Conservation (phyloP, 2,113 vertebrate genomes). For the Corythaixoides concolor region DNA sequence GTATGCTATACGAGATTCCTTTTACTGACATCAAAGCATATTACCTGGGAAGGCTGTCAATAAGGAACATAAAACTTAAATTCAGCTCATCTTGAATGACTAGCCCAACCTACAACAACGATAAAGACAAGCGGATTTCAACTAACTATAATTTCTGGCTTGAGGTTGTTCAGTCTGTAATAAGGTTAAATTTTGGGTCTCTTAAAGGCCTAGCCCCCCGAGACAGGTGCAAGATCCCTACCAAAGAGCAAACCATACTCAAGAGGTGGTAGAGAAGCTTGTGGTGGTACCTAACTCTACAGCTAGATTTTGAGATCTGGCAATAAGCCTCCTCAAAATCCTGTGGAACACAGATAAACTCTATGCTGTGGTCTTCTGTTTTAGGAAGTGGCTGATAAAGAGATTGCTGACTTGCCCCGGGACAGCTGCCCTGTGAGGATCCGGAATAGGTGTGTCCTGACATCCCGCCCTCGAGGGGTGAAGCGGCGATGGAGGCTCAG, state of each 20-base stretch:
- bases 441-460: conserved; percentile 91
- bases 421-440: conserved; percentile 94
- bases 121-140: neutral
- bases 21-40: neutral
- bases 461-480: conserved; percentile 89
- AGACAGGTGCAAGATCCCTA: rapidly evolving
- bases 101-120: too few species aligned
- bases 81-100: neutral
- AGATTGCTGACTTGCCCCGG: conserved; percentile 87
- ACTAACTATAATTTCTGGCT: neutral
- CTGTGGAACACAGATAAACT: neutral
- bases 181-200: neutral
- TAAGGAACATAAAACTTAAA: neutral
- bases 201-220: neutral
- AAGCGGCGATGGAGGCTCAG: conserved; percentile 91
- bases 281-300: neutral
- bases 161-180: neutral
- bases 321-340: neutral
- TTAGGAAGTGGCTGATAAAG: conserved; percentile 88
- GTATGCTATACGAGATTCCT: neutral
- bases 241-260: neutral
- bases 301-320: neutral
- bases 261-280: neutral
- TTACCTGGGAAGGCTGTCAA: neutral
- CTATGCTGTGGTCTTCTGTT: neutral